A percentile compares a stretch with the other conserved stretches of the same genome.
These are phyloP conservation scores for Ctenopoma kingsleyae DNA, from an alignment of 2,797 vertebrate genomes.

Conservation along the genomic window DNA sequence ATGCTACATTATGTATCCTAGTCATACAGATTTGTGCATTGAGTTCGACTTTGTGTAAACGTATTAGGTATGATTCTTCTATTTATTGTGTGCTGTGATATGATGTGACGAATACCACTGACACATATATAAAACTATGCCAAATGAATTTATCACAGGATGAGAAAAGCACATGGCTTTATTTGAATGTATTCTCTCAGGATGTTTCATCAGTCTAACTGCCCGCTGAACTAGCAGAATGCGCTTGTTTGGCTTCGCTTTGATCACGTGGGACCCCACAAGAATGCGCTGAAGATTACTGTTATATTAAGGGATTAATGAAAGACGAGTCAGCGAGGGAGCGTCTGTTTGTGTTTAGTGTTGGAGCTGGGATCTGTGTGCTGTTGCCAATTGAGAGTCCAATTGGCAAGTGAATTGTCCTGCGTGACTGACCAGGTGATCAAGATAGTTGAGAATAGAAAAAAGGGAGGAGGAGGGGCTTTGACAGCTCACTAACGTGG, in stretches of 20 bases:
- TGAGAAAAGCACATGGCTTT: conserved; percentile 32
- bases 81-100: conserved; percentile 39
- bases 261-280: conserved; percentile 9
- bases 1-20: not conserved
- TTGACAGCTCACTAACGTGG: not conserved
- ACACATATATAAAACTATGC: conserved; percentile 45
- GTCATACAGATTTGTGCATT: not conserved
- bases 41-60: conserved; percentile 25
- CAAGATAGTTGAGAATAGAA: conserved; percentile 15
- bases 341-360: conserved; percentile 26
- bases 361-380: not conserved
- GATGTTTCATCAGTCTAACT: conserved; percentile 55
- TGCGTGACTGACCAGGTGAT: conserved; percentile 25
- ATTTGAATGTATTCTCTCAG: conserved; percentile 52
- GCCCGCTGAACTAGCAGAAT: conserved; percentile 24
- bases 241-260: conserved; percentile 43
- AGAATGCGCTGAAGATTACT: conserved; percentile 36
- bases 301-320: conserved; percentile 37
- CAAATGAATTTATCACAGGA: conserved; percentile 46
- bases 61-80: conserved; percentile 21
- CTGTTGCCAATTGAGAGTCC: not conserved
- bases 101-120: conserved; percentile 52
- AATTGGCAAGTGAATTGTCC: not conserved
- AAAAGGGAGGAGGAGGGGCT: not conserved
- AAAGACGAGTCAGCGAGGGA: conserved; percentile 15